A percentile compares a stretch with the other conserved stretches of the same genome.
These are phyloP conservation scores for Candoia aspera DNA, from an alignment of 2,113 vertebrate genomes.

Conservation along the genomic window DNA sequence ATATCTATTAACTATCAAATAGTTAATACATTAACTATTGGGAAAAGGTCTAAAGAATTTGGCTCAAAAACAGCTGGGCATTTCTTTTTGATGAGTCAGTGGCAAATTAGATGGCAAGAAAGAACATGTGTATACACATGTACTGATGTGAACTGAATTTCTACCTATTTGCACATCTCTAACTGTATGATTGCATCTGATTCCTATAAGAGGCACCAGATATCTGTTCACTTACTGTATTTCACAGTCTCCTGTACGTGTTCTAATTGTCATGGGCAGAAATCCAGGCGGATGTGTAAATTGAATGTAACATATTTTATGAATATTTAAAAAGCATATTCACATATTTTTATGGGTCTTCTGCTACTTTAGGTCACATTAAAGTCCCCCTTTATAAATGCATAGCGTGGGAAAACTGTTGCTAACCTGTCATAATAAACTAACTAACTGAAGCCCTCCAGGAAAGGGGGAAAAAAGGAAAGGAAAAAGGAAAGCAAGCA, in stretches of 20 bases:
- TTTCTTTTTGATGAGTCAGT: not conserved
- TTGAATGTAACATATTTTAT: slow-evolving; percentile 65
- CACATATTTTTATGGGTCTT: slow-evolving; percentile 67
- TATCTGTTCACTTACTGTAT: not conserved
- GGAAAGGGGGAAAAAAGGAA: slow-evolving; percentile 15
- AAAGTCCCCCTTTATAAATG: slow-evolving; percentile 62
- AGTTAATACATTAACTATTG: not conserved
- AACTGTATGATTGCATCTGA: not conserved
- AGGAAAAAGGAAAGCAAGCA: slow-evolving; percentile 4
- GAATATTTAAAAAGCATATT: slow-evolving; percentile 69
- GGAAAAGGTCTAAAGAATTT: not conserved
- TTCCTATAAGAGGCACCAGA: not conserved
- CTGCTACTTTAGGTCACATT: slow-evolving; percentile 62
- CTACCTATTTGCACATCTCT: not conserved
- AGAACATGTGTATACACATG: not conserved
- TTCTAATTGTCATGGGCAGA: slow-evolving; percentile 55
- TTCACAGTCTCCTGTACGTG: slow-evolving; percentile 19
- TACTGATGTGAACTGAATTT: not conserved
- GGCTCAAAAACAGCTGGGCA: not conserved
- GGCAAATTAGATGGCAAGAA: not conserved
- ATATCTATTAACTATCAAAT: not conserved
- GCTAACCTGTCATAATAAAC: slow-evolving; percentile 69
- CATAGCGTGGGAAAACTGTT: slow-evolving; percentile 52
- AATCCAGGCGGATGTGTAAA: slow-evolving; percentile 62
- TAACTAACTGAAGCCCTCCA: slow-evolving; percentile 63